Evolutionary conservation across 2,113 vertebrate genomes (phyloP).

Genomic region (Camarhynchus parvulus): DNA sequence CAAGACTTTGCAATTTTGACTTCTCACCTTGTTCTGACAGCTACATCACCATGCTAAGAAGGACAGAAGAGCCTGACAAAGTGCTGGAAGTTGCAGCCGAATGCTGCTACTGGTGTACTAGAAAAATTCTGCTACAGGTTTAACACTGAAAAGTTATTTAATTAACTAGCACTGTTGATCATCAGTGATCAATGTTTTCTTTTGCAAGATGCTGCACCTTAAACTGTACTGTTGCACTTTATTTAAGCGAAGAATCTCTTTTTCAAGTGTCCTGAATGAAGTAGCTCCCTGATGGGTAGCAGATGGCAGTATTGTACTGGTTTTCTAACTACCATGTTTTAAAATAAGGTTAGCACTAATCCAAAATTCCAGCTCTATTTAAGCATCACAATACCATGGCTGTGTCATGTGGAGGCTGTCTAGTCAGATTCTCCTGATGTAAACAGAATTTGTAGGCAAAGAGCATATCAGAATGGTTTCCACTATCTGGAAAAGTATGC

Average conservation of each 20-base stretch:
- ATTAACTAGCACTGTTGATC: background rate
- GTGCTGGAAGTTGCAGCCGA: background rate
- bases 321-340: background rate
- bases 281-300: background rate
- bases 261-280: background rate
- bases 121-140: background rate
- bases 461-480: background rate
- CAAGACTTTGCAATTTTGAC: background rate
- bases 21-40: background rate
- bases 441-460: background rate
- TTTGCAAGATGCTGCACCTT: background rate
- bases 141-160: background rate
- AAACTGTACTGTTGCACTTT: background rate
- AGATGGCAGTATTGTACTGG: background rate
- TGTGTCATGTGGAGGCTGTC: background rate
- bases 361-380: background rate
- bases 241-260: background rate
- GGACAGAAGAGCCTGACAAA: background rate
- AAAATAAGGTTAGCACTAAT: background rate
- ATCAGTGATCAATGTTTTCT: background rate
- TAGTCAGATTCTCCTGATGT: background rate
- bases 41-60: background rate
- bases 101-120: background rate
- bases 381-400: background rate
- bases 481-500: background rate